Base-by-base conservation (phyloP, 92 coral and sea anemone genomes). In the Parazoanthus darwini region DNA sequence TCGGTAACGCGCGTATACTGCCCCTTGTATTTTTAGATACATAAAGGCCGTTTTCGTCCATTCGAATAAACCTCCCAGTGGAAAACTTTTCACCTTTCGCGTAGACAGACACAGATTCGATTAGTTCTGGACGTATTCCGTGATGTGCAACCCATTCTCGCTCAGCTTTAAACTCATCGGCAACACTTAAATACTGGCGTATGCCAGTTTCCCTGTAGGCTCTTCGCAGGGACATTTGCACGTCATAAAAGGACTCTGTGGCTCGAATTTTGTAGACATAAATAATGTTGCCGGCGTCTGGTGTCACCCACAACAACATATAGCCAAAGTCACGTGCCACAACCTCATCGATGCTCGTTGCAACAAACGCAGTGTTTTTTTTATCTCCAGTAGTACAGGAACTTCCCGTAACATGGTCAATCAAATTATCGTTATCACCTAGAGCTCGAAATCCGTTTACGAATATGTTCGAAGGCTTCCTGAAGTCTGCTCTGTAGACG, bases 401-500 rank as follows among this genome's bases (percentile, higher is more conserved):
- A 6, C 15, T 29, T 6, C 78, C 78, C 14, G 44, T 36, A 0
- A 74, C 13, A 74, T 74, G 78, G 10, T 74, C 78, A 0, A 74
- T 11, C 26, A 74, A 22, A 18, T 74, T 23, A 1, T 74, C 23
- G 16, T 74, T 74, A 29, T 29, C 8, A 4, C 78, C 78, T 8
- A 74, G 78, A 23, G 70, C 4, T 63, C 22, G 25, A 63, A 63
- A 63, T 22, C 25, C 70, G 26, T 63, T 63, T 18, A 63, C 1
- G 8, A 63, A 63, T 63, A 63, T 63, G 70, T 20, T 23, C 16
- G 70, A 63, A 63, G 83, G 67, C 20, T 37, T 44, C 67, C 83
- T 79, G 3, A 56, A 79, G 22, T 79, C 83, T 37, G 83, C 83
- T 46, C 83, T 46, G 39, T 46, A 79, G 15, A 79, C 59, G 10